Evolutionary conservation across 1,140 invertebrate species (phyloP).

Genomic region (Muscidifurax raptorellus): DNA sequence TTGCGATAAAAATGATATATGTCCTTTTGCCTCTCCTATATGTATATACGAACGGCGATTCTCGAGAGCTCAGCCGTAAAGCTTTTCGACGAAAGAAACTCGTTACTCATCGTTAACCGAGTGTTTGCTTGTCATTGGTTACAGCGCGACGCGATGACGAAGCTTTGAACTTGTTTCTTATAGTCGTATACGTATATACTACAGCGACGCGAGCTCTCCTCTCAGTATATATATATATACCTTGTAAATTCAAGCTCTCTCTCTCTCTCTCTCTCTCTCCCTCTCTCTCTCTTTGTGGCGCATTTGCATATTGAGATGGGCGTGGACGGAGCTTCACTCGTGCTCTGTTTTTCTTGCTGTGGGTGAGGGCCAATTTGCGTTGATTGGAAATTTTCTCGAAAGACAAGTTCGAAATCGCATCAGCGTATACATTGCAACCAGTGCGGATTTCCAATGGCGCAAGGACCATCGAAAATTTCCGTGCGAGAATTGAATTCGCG

Average conservation of each 20-base stretch:
- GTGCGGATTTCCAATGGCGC: too few species aligned
- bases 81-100: slow-evolving; percentile 38
- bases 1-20: slow-evolving; percentile 59
- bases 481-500: slow-evolving; percentile 27
- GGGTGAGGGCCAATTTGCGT: too few species aligned
- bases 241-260: too few species aligned
- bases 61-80: neutral
- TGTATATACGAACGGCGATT: too few species aligned
- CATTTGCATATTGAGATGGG: neutral
- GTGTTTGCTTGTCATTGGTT: slow-evolving; percentile 28
- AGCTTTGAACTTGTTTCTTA: slow-evolving; percentile 3
- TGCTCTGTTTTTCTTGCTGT: neutral
- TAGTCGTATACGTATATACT: neutral
- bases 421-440: too few species aligned
- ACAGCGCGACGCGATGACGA: neutral
- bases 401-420: too few species aligned
- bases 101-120: slow-evolving; percentile 45
- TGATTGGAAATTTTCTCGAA: slow-evolving; percentile 7
- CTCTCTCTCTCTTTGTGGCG: too few species aligned
- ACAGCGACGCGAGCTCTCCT: neutral
- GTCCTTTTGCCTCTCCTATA: neutral
- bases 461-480: too few species aligned
- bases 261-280: too few species aligned
- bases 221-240: neutral
- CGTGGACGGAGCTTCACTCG: neutral